Base-by-base conservation (phyloP, 2,113 vertebrate genomes). In the Lathamus discolor region DNA sequence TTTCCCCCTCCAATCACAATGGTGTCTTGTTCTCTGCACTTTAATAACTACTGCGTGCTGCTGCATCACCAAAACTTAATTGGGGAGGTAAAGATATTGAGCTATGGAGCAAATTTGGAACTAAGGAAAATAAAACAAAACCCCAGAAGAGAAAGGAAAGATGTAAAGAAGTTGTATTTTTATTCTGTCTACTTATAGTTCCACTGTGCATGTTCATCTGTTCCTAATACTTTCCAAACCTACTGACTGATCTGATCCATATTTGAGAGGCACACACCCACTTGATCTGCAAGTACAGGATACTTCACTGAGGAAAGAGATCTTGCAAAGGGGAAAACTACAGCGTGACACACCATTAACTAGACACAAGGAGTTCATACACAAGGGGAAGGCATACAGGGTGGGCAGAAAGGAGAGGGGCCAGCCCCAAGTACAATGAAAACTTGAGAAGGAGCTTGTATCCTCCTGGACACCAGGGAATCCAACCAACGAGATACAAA, bases 211-310 rank as follows among this genome's bases (percentile, higher is more conserved):
- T 51, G 28, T 20, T 81, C 46, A 59, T 33, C 44, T 66, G 11
- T 9, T 87, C 29, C 63, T 62, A 41, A 17, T 13, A 8, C 22
- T 76, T 49, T 44, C 28, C 23, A 64, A 66, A 44, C 17, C 27
- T 59, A 1, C 2, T 37, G 18, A 22, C 8, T 13, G 25, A 19
- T 62, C 49, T 57, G 54, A 59, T 49, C 49, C 10, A 5, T n/a
- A 11, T 22, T 35, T 0, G 4, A 11, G 6, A 23, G 29, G 39
- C 0, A 1, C 35, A n/a, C 9, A 46, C n/a, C 48, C 46, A 20
- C 37, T 77, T 6, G 0, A 9, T 41, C 33, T 69, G 57, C 41
- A 70, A 67, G 22, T 1, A 27, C 44, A 41, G 41, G 31, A 72
- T 83, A 69, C 20, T 29, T 92, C 76, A 29, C 19, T 13, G 55